A percentile compares a stretch with the other conserved stretches of the same genome.
phyloP scores from a whole-genome alignment of 1,140 invertebrate genomes.

The Caenorhabditis latens region DNA sequence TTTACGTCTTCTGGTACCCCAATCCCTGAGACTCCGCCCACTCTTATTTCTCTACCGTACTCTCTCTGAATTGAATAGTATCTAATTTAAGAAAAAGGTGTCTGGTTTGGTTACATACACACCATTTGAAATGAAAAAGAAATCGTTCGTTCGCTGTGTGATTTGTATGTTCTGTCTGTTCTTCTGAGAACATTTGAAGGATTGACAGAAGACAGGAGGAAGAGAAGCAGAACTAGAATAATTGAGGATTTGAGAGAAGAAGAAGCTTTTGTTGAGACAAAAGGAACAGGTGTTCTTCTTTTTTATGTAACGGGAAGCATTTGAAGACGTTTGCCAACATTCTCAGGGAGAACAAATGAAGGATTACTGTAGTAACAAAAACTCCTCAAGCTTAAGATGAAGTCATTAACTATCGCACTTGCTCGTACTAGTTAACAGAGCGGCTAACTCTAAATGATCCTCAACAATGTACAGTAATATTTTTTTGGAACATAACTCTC shows the following conservation, averaged over 20 bases:
- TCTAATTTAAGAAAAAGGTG: conserved; percentile 1
- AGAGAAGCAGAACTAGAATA: conserved; percentile 4
- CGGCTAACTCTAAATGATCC: too few species aligned
- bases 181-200: conserved; percentile 24
- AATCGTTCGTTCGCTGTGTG: conserved; percentile 3
- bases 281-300: conserved; percentile 3
- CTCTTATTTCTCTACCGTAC: background rate
- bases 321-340: background rate
- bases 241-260: background rate
- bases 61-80: background rate
- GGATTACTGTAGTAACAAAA: too few species aligned
- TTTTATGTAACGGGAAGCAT: background rate
- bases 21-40: conserved; percentile 28
- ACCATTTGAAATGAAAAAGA: conserved; percentile 37
- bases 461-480: too few species aligned
- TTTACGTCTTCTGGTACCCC: conserved; percentile 1
- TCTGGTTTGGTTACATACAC: conserved; percentile 56
- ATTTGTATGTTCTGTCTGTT: conserved; percentile 25
- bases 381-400: too few species aligned
- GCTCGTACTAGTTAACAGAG: too few species aligned
- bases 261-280: background rate
- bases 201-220: background rate
- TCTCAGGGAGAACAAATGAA: too few species aligned
- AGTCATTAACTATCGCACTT: too few species aligned
- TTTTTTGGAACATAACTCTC: too few species aligned